Conservation (phyloP, 2,113 vertebrate genomes). For the Gopherus evgoodei region DNA sequence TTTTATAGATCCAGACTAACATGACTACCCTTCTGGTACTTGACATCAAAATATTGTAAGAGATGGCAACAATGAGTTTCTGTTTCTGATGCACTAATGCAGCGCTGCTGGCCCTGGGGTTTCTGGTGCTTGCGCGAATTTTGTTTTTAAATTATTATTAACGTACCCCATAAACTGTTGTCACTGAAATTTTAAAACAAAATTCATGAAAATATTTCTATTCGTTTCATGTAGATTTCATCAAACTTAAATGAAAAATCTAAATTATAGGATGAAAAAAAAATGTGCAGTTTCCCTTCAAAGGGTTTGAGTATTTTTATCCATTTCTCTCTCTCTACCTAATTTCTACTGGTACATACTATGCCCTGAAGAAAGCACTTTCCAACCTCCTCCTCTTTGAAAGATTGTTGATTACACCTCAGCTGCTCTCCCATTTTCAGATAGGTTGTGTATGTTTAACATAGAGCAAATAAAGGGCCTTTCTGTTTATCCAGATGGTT, state of each 20-base stretch:
- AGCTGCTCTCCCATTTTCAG: neutral
- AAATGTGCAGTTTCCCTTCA: constrained; percentile 2
- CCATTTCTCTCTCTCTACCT: neutral
- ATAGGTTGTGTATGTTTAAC: no score
- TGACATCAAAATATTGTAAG: neutral
- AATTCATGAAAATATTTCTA: constrained; percentile 14
- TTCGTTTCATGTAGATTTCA: constrained; percentile 23
- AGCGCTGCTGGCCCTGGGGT: neutral
- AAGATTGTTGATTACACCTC: neutral
- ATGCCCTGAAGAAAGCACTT: neutral
- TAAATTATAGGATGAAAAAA: neutral
- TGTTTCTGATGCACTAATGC: neutral
- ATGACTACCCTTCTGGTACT: neutral
- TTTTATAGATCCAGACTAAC: no score
- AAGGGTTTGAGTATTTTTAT: neutral
- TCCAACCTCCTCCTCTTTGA: neutral
- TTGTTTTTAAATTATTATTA: neutral
- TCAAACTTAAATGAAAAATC: neutral
- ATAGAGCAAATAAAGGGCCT: neutral
- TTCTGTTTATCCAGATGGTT: accelerated
- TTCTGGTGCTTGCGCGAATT: neutral
- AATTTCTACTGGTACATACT: neutral
- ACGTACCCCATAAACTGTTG: neutral
- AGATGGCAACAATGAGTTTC: neutral
- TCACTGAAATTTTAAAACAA: neutral